Base-by-base conservation (phyloP, 1,140 invertebrate genomes). In the Diploscapter pachys region DNA sequence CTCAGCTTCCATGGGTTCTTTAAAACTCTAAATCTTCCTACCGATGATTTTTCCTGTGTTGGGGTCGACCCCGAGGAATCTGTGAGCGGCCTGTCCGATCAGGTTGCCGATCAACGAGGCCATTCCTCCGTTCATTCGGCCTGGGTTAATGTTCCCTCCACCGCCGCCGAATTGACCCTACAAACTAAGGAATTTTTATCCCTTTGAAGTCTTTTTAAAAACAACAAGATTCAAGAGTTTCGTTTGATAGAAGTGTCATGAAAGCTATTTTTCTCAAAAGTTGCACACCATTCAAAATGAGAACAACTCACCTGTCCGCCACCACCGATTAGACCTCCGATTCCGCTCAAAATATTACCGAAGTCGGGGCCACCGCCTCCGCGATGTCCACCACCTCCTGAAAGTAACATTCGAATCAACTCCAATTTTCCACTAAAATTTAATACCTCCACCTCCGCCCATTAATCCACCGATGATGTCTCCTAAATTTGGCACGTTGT, bases 41-140 rank as follows among this genome's bases (percentile, higher is more conserved):
- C 83, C 83, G 63, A 85, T 86, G 31, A 84, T 84, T 55, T 80
- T 80, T 49, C 83, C 83, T 11, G 84, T 84, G 55, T 79, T 77
- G 3, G 83, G 83, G 73, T 84, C 80, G 6, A 84, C 81, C 4
- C 83, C 81, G 3, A 85, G 76, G 68, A 85, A 84, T 48, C 79
- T 77, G 66, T 84, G 83, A 53, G 82, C 84, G 53, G 82, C 84
- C 52, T 83, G 78, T 31, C 84, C 81, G 31, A 84, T 31, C 31
- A 31, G 31, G 31, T 31, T 71, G 61, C 67, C 70, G 53, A 71
- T 71, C 6, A 71, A 53, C 6, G 55, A 55, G 53, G 80, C 81
- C 48, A 85, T 79, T 54, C 83, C 83, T 55, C 70, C 70, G 62
- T 8, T 70, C 6, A 71, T n/a, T 8, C 51, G 52, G 53, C 50